These are phyloP conservation scores for Dolichomitus sp. DNA, from an alignment of 2,888 invertebrate genomes.

Conservation along the genomic window DNA sequence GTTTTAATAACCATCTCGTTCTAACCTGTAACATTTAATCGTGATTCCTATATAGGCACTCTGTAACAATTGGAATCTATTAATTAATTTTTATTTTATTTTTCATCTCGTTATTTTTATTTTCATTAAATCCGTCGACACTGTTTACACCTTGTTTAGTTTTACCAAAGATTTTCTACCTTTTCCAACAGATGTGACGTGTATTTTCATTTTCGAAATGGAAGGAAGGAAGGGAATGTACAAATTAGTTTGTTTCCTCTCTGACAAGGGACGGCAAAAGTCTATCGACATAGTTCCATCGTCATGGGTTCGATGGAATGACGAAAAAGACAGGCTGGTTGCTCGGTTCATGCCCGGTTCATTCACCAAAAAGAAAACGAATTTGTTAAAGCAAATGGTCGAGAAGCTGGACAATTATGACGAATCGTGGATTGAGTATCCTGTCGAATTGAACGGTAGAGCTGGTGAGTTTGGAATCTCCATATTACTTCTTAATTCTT, in stretches of 20 bases:
- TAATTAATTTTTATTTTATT: not conserved
- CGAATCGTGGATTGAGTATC: conserved; percentile 8
- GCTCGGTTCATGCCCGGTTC: conserved; percentile 26
- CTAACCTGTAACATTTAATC: conserved; percentile 3
- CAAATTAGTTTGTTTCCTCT: conserved; percentile 9
- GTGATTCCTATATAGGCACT: not conserved
- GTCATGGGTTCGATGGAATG: conserved; percentile 14
- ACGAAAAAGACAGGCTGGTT: not conserved
- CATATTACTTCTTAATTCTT: not conserved
- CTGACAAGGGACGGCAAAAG: conserved; percentile 10
- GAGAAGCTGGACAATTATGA: not conserved
- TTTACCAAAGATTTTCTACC: not conserved
- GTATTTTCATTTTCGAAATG: conserved; percentile 3
- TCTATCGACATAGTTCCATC: conserved; percentile 12
- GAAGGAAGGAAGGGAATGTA: not conserved
- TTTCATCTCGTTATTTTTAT: not conserved
- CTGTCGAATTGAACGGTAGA: conserved; percentile 4
- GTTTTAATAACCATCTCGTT: not conserved
- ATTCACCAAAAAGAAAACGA: not conserved
- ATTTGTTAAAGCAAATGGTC: not conserved
- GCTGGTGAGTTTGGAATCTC: conserved; percentile 4
- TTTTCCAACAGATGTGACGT: not conserved
- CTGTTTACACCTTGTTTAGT: not conserved
- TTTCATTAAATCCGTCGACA: not conserved
- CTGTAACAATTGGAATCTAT: not conserved